These are phyloP conservation scores for Abrostola triplasia DNA, from an alignment of 2,888 invertebrate species.

Conservation along the genomic window DNA sequence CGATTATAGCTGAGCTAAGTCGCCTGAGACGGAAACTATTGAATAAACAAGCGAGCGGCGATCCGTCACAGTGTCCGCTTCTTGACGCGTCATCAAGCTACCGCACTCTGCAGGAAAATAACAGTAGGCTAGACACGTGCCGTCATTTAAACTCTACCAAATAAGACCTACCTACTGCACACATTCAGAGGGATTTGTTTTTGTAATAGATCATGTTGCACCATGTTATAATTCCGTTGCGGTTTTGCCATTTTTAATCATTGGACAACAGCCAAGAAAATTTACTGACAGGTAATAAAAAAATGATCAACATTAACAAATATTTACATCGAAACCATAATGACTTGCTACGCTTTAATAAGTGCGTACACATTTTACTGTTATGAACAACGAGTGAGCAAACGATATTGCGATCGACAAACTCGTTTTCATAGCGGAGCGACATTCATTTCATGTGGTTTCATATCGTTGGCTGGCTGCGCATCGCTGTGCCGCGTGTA, in stretches of 20 bases:
- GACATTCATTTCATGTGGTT: conserved; percentile 57
- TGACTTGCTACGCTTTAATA: conserved; percentile 50
- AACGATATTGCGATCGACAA: conserved; percentile 58
- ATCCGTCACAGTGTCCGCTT: conserved; percentile 55
- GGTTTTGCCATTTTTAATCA: conserved; percentile 21
- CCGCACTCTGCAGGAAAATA: conserved; percentile 11
- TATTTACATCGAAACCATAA: conserved; percentile 36
- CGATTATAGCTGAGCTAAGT: conserved; percentile 46
- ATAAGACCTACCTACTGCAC: neutral
- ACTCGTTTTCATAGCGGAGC: conserved; percentile 53
- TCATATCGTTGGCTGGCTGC: conserved; percentile 50
- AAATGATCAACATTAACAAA: conserved; percentile 34
- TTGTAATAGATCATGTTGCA: conserved; percentile 12
- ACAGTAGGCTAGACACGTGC: conserved; percentile 31
- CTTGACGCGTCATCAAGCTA: conserved; percentile 40
- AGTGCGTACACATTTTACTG: conserved; percentile 50
- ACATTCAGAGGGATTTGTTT: neutral
- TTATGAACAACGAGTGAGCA: conserved; percentile 55
- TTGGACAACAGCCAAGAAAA: conserved; percentile 39
- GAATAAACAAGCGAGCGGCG: conserved; percentile 65
- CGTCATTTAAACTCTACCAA: neutral
- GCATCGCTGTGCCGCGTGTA: conserved; percentile 47
- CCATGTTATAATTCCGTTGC: conserved; percentile 15
- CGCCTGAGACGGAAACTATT: conserved; percentile 60
- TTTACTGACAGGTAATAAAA: conserved; percentile 22